These are phyloP conservation scores for Aurelia sp. DNA, from an alignment of 30 jellyfish, hydroid and myxozoan genomes.

Conservation along the genomic window DNA sequence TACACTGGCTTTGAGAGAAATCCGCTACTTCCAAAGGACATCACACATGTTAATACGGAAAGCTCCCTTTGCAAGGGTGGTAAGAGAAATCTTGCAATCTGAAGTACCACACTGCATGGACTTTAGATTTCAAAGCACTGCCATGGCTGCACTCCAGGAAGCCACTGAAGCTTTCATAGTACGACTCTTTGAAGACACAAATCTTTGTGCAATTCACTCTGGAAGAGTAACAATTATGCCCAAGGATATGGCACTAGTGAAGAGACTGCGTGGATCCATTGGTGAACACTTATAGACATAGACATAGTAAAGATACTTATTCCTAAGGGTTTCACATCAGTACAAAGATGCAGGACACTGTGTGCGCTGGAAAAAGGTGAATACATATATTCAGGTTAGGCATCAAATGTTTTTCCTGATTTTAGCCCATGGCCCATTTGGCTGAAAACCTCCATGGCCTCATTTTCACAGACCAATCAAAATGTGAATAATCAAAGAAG, in stretches of 20 bases:
- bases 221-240: constrained; percentile 71
- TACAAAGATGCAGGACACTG: too few relatives aligned
- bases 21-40: constrained; percentile 54
- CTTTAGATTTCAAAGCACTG: constrained; percentile 37
- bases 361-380: too few relatives aligned
- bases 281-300: background rate
- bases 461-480: too few relatives aligned
- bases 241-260: constrained; percentile 55
- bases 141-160: constrained; percentile 67
- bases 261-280: constrained; percentile 19
- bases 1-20: constrained; percentile 44
- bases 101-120: constrained; percentile 4
- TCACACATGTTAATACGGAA: constrained; percentile 30
- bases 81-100: constrained; percentile 16
- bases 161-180: constrained; percentile 68
- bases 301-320: too few relatives aligned
- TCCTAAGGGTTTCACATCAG: too few relatives aligned
- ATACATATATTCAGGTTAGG: too few relatives aligned
- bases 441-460: too few relatives aligned
- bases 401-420: too few relatives aligned
- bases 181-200: constrained; percentile 50
- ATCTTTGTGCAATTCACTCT: constrained; percentile 60
- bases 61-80: constrained; percentile 50
- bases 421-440: too few relatives aligned
- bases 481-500: too few relatives aligned